Base-by-base conservation (phyloP, 2,113 vertebrate species). In the Rana temporaria region DNA sequence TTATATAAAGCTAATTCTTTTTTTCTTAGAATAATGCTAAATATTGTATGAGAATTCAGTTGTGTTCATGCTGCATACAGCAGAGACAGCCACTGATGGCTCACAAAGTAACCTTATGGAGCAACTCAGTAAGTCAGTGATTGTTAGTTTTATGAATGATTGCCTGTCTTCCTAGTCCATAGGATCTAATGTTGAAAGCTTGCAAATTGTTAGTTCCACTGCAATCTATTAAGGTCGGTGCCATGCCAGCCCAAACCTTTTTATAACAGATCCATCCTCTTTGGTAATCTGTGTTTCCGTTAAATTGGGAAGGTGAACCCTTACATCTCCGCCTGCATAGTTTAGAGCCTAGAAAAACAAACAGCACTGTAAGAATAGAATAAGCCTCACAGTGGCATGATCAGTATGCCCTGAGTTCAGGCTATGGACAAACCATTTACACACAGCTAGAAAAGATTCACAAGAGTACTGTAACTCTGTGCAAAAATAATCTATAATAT, bases 181-280 rank as follows among this genome's bases (percentile, higher is more conserved):
- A 48, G 9, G 42, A 12, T 48, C 42, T 48, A 48, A 30, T 30
- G 6, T 9, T 42, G 38, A 5, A 9, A 42, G 9, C 38, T 42
- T 6, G 38, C 65, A 62, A 48, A 18, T 20, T 85, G 85, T 74
- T 91, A 90, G 88, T 90, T 83, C 76, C 81, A 83, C 32, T 59
- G 53, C 71, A 66, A 42, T 60, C 38, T 26, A 38, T 75, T 74
- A 57, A 68, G 42, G n/a, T 32, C 4, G 16, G 17, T 67, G 59
- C 32, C 91, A 91, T 93, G 94, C 90, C 83, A 87, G 81, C 72
- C 78, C 97, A 93, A 93, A 98, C 98, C 97, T 99, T 96, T 95
- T 97, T 87, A 98, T 88, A 88, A 98, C 82, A 60, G 96, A 96
- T 90, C 97, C 98, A 71, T 99, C 96, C 48, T 97, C 94, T 91